Evolutionary conservation across 2,797 vertebrate genomes (phyloP), one percentile per base, ranked within the genome.

Genomic region (Limnodromus scolopaceus): DNA sequence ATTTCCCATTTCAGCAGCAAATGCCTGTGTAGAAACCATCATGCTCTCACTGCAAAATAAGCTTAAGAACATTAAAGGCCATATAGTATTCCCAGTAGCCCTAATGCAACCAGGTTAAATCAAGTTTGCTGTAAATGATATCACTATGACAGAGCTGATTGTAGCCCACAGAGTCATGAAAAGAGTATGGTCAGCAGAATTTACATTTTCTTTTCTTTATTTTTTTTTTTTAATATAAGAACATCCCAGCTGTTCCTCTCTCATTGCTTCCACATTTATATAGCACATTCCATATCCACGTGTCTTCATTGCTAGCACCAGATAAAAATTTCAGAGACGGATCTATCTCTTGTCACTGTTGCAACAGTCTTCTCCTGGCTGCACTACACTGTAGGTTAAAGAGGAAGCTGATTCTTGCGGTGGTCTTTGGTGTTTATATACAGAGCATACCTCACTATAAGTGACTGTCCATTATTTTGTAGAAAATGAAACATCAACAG

Each of bases 1-100:
- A 87, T 41, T 74, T 96, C 91, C 92, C 84, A 70, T 93, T 97
- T 96, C 82, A 89, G 78, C 84, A 95, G 66, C 83, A 95, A 71
- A 77, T 89, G 91, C 66, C 80, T 89, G 1, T 92, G 64, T 43
- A 91, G 87, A 92, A 96, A 78, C 34, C 71, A 71, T 89, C 78
- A 61, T 27, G 24, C 46, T 92, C 71, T 88, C 46, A 27, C 76
- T 80, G 28, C 60, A 97, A 94, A 89, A 94, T 79, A 85, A 86
- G 45, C 76, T 87, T 86, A 90, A 72, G 87, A 96, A 78, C 32
- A 63, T 85, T 87, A 89, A 77, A 92, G 58, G 15, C 84, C n/a
- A 22, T 75, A 55, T 43, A 95, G 32, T 87, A 84, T 54, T 92
- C 81, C 82, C 3, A 0, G 36, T 84, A 91, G 65, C 34, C 7